phyloP scores from a whole-genome alignment of 2,113 vertebrate species.

The Sarotherodon lohbergeri region DNA sequence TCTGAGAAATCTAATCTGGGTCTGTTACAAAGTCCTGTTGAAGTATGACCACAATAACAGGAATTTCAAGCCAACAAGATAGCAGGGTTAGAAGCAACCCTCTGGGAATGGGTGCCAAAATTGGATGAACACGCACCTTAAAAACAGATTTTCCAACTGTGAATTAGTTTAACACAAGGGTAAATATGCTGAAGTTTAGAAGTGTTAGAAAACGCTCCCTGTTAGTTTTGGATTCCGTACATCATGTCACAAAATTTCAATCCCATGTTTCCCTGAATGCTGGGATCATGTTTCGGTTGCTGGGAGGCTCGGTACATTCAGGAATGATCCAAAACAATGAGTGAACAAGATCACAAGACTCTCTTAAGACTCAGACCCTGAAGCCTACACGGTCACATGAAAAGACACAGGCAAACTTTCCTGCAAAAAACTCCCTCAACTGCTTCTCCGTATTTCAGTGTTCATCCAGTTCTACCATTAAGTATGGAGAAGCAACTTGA shows the following conservation, averaged over 20 bases:
- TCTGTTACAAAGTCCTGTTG: not conserved
- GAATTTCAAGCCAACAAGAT: not conserved
- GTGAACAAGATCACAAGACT: slow-evolving; percentile 40
- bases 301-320: not conserved
- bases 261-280: not conserved
- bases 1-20: slow-evolving; percentile 37
- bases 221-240: not conserved
- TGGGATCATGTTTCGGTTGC: not conserved
- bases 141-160: not conserved
- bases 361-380: slow-evolving; percentile 35
- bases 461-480: not conserved
- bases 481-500: not conserved
- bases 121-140: not conserved
- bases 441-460: not conserved
- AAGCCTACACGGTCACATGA: slow-evolving; percentile 11
- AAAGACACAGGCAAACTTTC: not conserved
- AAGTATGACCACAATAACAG: not conserved
- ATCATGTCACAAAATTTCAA: not conserved
- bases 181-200: not conserved
- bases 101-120: not conserved
- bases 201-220: not conserved
- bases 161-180: not conserved
- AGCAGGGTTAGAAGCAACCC: not conserved
- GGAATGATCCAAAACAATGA: not conserved
- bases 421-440: not conserved